Evolutionary conservation across 37 sponge, comb jelly and placozoan species (phyloP).

Genomic region (Haliclona indistincta): DNA sequence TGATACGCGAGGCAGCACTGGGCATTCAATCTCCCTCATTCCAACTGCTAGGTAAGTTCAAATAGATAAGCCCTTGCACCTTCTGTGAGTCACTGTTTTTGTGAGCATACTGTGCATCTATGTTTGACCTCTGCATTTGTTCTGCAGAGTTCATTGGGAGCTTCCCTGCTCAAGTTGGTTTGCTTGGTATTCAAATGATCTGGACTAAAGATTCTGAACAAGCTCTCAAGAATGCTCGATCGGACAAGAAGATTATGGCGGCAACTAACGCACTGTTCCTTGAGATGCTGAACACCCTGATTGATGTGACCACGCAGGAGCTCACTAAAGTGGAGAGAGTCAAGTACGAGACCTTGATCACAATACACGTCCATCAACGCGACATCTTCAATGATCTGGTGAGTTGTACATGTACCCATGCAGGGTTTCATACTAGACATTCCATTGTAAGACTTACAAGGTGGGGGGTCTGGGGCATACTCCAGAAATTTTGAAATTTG

Average conservation of each 20-base stretch:
- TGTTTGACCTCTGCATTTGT: no score
- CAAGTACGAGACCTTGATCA: slow-evolving; percentile 91
- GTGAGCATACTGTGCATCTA: no score
- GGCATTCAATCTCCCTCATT: slow-evolving; percentile 69
- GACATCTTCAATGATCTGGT: slow-evolving; percentile 93
- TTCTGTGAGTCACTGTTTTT: no score
- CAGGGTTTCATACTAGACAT: no score
- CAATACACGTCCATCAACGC: slow-evolving; percentile 94
- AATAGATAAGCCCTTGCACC: no score
- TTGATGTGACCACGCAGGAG: slow-evolving; percentile 84
- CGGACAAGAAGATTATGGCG: slow-evolving; percentile 84
- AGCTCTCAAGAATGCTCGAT: slow-evolving; percentile 74
- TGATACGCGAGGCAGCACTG: slow-evolving; percentile 78
- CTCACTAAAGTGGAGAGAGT: slow-evolving; percentile 76
- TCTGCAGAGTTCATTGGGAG: slow-evolving; percentile 72
- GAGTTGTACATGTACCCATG: slow-evolving; percentile 16
- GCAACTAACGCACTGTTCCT: slow-evolving; percentile 77
- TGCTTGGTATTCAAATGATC: slow-evolving; percentile 94
- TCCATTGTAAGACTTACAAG: no score
- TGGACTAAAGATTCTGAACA: slow-evolving; percentile 93
- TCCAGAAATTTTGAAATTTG: no score
- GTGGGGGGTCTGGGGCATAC: no score
- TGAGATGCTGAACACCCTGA: slow-evolving; percentile 84
- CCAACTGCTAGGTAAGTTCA: slow-evolving; percentile 39
- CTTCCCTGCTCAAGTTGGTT: slow-evolving; percentile 91